Conservation (phyloP, 92 coral and sea anemone genomes). For the Bergia sp. region DNA sequence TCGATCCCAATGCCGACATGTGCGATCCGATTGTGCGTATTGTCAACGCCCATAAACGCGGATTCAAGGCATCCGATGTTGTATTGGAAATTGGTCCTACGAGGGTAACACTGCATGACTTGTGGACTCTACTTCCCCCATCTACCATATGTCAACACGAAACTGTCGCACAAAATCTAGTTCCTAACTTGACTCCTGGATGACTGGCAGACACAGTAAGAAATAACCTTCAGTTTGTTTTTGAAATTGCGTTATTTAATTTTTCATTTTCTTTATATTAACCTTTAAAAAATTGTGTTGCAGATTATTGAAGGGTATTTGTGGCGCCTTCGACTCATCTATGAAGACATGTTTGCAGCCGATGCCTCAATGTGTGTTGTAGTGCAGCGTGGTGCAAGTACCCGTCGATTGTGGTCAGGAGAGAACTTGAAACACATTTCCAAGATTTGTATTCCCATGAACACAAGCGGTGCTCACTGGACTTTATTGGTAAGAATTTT, state of each 20-base stretch:
- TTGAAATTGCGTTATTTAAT: background rate
- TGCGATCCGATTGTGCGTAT: background rate
- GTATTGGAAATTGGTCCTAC: conserved; percentile 15
- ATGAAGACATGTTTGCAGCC: conserved; percentile 53
- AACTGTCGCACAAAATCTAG: background rate
- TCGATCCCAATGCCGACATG: background rate
- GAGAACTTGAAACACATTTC: conserved; percentile 40
- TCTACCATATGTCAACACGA: background rate
- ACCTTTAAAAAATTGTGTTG: background rate
- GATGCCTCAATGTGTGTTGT: conserved; percentile 62
- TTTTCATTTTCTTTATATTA: background rate
- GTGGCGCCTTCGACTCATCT: conserved; percentile 47
- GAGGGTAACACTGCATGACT: conserved; percentile 6
- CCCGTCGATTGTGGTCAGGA: conserved; percentile 63
- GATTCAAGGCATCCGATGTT: conserved; percentile 18
- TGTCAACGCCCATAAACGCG: background rate
- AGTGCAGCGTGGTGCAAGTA: conserved; percentile 57
- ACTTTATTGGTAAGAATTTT: conserved; percentile 60
- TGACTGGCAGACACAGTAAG: conserved; percentile 6
- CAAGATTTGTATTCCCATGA: conserved; percentile 67
- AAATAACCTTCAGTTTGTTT: background rate
- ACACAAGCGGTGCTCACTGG: conserved; percentile 59
- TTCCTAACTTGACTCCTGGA: conserved; percentile 2
- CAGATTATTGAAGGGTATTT: conserved; percentile 59
- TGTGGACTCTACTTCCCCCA: conserved; percentile 17